phyloP scores from a whole-genome alignment of 2,797 vertebrate species.

The Pantherophis vulpinus region DNA sequence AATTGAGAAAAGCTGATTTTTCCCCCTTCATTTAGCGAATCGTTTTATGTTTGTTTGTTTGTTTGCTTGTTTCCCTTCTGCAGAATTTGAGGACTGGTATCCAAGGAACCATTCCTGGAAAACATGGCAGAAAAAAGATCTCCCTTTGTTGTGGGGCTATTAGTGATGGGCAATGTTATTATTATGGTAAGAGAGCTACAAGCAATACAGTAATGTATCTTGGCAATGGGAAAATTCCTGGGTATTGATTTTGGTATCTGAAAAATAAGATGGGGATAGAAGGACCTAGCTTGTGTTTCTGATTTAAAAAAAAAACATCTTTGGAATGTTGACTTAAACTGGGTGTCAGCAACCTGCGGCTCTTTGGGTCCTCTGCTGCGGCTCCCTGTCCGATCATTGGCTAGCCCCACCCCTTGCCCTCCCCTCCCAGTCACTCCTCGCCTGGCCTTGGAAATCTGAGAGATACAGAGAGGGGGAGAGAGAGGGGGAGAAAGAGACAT shows the following conservation, averaged over 20 bases:
- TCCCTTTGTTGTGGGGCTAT: conserved; percentile 49
- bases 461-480: no score
- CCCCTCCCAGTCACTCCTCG: no score
- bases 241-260: neutral
- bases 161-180: conserved; percentile 71
- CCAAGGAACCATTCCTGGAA: neutral
- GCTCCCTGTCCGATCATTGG: no score
- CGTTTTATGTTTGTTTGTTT: neutral
- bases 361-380: no score
- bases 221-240: neutral
- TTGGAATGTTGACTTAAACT: neutral
- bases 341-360: no score
- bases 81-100: conserved; percentile 6
- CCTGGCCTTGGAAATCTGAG: no score
- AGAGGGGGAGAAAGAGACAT: no score
- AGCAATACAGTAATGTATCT: neutral
- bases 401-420: no score
- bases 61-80: neutral
- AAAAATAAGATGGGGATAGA: neutral
- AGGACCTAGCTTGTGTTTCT: no score
- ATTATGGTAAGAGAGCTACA: conserved; percentile 69
- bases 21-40: neutral
- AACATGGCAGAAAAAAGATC: conserved; percentile 60
- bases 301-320: neutral
- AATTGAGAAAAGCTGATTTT: neutral